These are phyloP conservation scores for Phoenicopterus ruber DNA, from an alignment of 2,113 vertebrate species.

Conservation along the genomic window DNA sequence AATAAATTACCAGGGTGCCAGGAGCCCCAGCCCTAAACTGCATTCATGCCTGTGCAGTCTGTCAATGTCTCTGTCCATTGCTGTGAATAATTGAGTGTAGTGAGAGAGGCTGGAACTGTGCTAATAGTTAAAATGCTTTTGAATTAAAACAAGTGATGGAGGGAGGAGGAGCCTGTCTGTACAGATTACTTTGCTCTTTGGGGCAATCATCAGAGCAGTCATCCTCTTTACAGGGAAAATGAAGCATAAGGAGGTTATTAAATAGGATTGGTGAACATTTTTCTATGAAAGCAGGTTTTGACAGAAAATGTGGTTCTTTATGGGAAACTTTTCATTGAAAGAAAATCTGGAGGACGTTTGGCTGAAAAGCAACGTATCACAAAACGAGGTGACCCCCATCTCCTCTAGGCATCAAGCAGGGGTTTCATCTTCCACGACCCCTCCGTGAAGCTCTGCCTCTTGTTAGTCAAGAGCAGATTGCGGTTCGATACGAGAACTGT, in stretches of 20 bases:
- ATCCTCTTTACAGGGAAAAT: background rate
- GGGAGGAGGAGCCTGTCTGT: background rate
- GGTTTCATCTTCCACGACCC: background rate
- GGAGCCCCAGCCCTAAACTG: background rate
- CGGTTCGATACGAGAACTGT: background rate
- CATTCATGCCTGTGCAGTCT: slow-evolving; percentile 39
- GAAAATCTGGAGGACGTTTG: background rate
- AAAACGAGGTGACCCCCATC: background rate
- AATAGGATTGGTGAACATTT: background rate
- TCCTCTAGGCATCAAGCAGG: background rate
- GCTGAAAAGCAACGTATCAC: background rate
- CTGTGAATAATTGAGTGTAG: slow-evolving; percentile 72
- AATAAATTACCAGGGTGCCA: slow-evolving; percentile 35
- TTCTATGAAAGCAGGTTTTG: background rate
- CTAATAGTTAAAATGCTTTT: slow-evolving; percentile 68
- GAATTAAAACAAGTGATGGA: slow-evolving; percentile 57
- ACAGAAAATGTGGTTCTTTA: background rate
- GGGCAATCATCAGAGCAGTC: background rate
- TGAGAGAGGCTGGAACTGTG: slow-evolving; percentile 58
- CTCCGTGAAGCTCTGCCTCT: background rate
- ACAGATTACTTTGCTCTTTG: background rate
- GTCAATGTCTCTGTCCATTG: slow-evolving; percentile 70
- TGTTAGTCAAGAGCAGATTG: background rate
- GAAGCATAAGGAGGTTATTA: background rate
- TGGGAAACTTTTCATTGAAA: background rate